Percentiles rank a stretch among this genome's conserved stretches.
phyloP scores from a whole-genome alignment of 2,888 invertebrate species.

The Pilophorus perplexus region DNA sequence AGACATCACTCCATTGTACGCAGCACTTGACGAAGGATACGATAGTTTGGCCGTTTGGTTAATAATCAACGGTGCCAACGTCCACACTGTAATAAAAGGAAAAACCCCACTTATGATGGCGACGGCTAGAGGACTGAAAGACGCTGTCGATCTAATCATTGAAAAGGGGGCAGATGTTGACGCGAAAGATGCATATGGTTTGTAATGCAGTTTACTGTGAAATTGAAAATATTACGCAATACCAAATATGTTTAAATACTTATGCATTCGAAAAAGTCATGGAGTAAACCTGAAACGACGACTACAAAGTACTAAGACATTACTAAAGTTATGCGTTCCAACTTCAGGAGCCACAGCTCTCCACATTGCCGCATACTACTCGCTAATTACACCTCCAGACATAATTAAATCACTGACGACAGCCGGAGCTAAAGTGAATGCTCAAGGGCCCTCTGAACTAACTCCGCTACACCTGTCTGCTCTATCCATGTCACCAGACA shows the following conservation, averaged over 20 bases:
- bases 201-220: not conserved
- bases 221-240: too few relatives aligned
- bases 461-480: constrained; percentile 6
- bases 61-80: not conserved
- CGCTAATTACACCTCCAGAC: not conserved
- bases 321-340: too few relatives aligned
- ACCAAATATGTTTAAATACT: too few relatives aligned
- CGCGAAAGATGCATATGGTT: constrained; percentile 2
- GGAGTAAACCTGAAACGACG: not conserved
- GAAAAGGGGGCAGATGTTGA: constrained; percentile 1
- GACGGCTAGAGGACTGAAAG: not conserved
- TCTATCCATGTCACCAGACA: constrained; percentile 7
- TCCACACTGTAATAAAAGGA: not conserved
- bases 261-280: too few relatives aligned
- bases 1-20: not conserved
- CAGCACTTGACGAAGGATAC: constrained; percentile 1
- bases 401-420: not conserved
- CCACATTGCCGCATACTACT: constrained; percentile 1
- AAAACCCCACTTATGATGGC: constrained; percentile 9
- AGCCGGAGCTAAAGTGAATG: constrained; percentile 4
- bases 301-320: too few relatives aligned
- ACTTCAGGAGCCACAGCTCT: not conserved
- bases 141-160: not conserved
- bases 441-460: not conserved
- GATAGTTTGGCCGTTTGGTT: not conserved